phyloP scores from a whole-genome alignment of 2,888 invertebrate genomes.

The Torymus tubicola region DNA sequence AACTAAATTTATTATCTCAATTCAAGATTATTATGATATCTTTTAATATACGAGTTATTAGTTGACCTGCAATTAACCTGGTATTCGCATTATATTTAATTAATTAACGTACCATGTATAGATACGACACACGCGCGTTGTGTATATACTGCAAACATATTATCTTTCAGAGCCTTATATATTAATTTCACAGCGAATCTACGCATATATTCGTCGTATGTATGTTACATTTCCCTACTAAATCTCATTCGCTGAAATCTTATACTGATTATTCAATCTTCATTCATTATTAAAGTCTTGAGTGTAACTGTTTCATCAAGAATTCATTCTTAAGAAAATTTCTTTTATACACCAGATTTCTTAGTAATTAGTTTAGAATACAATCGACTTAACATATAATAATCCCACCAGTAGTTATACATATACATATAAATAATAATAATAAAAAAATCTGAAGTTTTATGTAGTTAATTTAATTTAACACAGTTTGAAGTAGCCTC shows the following conservation, averaged over 20 bases:
- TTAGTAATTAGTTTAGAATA: too few species aligned
- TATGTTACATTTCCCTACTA: slow-evolving; percentile 1
- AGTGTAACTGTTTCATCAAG: too few species aligned
- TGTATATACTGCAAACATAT: slow-evolving; percentile 17
- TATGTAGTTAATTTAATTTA: too few species aligned
- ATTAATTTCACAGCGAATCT: slow-evolving; percentile 4
- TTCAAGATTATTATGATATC: slow-evolving; percentile 24
- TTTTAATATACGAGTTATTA: background rate
- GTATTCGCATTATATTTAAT: slow-evolving; percentile 21
- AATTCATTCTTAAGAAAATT: too few species aligned
- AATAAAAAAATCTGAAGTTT: too few species aligned
- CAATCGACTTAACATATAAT: too few species aligned
- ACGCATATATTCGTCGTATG: slow-evolving; percentile 33
- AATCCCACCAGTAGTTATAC: too few species aligned
- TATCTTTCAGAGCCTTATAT: slow-evolving; percentile 24
- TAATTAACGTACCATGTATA: slow-evolving; percentile 33
- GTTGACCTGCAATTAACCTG: slow-evolving; percentile 11
- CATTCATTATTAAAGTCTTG: too few species aligned
- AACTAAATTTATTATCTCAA: background rate
- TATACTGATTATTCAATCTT: slow-evolving; percentile 10
- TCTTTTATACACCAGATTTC: too few species aligned
- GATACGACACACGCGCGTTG: slow-evolving; percentile 7
- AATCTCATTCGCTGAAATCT: slow-evolving; percentile 20
- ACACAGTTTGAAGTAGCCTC: too few species aligned
- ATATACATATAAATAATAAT: too few species aligned